Percentiles rank a stretch among this genome's conserved stretches.
phyloP scores from a whole-genome alignment of 2,113 vertebrate species.

The Dasyornis broadbenti region DNA sequence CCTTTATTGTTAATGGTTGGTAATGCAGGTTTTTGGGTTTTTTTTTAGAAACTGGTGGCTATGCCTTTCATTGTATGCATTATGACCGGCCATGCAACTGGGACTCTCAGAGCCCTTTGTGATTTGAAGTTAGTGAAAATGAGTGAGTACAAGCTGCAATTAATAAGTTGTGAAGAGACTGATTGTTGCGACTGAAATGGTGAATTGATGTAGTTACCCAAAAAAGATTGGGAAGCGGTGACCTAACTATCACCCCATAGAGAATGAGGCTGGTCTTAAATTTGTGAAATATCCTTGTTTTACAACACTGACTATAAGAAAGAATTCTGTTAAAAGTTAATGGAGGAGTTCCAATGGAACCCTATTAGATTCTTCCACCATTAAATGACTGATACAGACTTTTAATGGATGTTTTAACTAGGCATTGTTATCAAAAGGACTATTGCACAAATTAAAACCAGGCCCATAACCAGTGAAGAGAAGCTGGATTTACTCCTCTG shows the following conservation, averaged over 20 bases:
- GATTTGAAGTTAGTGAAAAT: not conserved
- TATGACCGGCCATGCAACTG: not conserved
- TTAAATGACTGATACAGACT: conserved; percentile 72
- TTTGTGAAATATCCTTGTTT: conserved; percentile 32
- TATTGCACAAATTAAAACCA: conserved; percentile 74
- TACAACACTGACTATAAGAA: conserved; percentile 45
- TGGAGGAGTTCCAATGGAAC: conserved; percentile 67
- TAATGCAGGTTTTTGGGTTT: accelerated
- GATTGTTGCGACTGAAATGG: conserved; percentile 10
- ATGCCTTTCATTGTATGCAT: not conserved
- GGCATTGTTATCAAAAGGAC: conserved; percentile 75
- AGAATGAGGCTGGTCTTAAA: conserved; percentile 46
- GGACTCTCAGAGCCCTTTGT: not conserved
- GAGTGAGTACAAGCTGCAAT: not conserved
- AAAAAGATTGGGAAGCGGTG: conserved; percentile 25
- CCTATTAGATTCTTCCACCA: conserved; percentile 70
- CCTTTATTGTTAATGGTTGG: not conserved
- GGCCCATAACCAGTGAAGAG: conserved; percentile 66
- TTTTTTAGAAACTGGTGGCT: not conserved
- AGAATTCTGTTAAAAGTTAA: conserved; percentile 74
- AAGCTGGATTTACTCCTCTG: conserved; percentile 63
- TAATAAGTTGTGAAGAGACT: conserved; percentile 53
- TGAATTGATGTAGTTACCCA: conserved; percentile 20
- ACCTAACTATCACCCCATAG: conserved; percentile 53
- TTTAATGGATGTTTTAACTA: conserved; percentile 76